These are phyloP conservation scores for Actinopyga echinites DNA, from an alignment of 53 echinoderm and acorn worm species.

Conservation along the genomic window DNA sequence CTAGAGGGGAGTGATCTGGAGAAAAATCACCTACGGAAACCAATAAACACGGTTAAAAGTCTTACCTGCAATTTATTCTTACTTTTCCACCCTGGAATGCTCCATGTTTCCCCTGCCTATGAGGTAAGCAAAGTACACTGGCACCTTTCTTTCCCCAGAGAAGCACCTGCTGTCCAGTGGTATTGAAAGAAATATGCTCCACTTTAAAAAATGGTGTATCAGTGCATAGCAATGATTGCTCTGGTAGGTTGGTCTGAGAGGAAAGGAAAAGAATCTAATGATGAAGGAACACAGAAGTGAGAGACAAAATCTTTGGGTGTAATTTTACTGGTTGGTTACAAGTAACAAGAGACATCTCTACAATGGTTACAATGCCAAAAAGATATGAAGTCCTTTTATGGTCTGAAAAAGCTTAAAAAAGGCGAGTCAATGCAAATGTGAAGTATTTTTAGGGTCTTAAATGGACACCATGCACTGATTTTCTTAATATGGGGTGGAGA, in stretches of 20 bases:
- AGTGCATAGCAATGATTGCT: constrained; percentile 71
- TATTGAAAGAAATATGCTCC: constrained; percentile 69
- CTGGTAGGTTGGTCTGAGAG: neutral
- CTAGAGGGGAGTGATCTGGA: no score
- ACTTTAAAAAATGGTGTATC: constrained; percentile 83
- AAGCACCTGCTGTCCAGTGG: constrained; percentile 67
- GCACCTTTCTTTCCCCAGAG: constrained; percentile 81
- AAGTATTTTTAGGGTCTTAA: no score
- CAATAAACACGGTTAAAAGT: neutral
- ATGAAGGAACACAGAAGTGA: no score
- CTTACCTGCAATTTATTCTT: constrained; percentile 88
- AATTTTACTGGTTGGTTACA: no score
- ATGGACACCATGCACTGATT: no score
- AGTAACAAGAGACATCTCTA: no score
- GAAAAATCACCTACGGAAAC: neutral
- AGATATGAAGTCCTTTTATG: no score
- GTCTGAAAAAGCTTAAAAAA: no score
- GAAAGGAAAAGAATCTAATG: neutral
- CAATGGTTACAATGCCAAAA: no score
- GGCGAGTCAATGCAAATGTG: no score
- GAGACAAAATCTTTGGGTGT: no score
- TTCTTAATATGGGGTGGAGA: no score
- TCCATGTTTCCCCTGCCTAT: constrained; percentile 80
- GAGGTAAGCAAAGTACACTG: constrained; percentile 72
- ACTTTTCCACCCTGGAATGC: constrained; percentile 86